Base-by-base conservation (phyloP, 2,888 invertebrate genomes). In the Epicampocera succincta region DNA sequence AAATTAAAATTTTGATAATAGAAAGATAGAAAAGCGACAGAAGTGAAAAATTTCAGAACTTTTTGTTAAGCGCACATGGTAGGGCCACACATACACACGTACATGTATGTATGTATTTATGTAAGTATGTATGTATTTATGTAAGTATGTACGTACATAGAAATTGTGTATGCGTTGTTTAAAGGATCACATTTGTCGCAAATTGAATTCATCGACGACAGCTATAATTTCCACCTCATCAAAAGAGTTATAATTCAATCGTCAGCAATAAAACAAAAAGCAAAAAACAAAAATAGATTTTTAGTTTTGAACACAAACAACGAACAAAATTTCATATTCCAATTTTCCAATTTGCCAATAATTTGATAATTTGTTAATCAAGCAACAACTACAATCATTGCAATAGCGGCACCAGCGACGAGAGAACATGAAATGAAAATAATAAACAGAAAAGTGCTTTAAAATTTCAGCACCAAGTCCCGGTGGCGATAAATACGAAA, bases 361-460 rank as follows among this genome's bases (percentile, higher is more conserved):
- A 33, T 68, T 72, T 72, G 29, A 25, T 50, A 61, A 63, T 63
- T 73, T 54, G 19, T 54, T 63, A 54, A 38, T 15, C 44, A 19
- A 50, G 42, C 48, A 61, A 29, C 29, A 29, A 42, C 50, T 48
- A 25, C 12, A 44, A 33, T 25, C 15, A 21, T 17, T 21, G 17
- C n/a, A 2, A n/a, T 17, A 48, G 21, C 33, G 11, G 11, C 56
- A 58, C 11, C 5, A 40, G 33, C 8, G 1, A 8, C 33, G 9
- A 1, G n/a, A 54, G 25, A n/a, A 33, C 25, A 5, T 25, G 3
- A 63, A 33, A 40, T 21, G 1, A 33, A 63, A 54, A 19, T 69
- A 69, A 69, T 19, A 63, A 78, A 58, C 21, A 66, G 38, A 78
- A 8, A 66, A 52, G 25, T 66, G 58, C 50, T 72, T 72, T 42